Conservation (phyloP, 2,113 vertebrate genomes). For the Lucifuga dentata region DNA sequence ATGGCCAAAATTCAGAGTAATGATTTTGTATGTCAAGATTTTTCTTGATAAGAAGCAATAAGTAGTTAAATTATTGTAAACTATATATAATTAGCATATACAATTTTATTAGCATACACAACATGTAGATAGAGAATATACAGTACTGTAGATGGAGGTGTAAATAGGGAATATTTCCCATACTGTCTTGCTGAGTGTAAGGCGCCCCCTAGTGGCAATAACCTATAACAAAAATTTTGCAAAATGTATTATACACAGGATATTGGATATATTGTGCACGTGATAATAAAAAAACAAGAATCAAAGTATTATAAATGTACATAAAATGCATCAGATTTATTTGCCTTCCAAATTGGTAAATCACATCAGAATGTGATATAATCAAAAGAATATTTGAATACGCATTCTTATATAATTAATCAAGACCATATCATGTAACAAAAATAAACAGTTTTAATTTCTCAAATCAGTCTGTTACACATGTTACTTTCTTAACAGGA, state of each 20-base stretch:
- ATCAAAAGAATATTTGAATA: constrained; percentile 27
- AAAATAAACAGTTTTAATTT: constrained; percentile 41
- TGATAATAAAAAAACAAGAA: constrained; percentile 12
- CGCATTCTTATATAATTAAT: constrained; percentile 18
- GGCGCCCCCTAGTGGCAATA: constrained; percentile 21
- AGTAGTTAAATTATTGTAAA: too few relatives aligned
- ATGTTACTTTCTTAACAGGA: constrained; percentile 34
- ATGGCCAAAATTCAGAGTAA: too few relatives aligned
- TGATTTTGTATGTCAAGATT: too few relatives aligned
- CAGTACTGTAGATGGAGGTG: neutral
- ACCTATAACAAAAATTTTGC: neutral
- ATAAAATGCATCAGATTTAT: constrained; percentile 52
- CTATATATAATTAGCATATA: too few relatives aligned
- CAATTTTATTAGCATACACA: too few relatives aligned
- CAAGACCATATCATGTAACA: constrained; percentile 34
- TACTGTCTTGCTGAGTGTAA: neutral
- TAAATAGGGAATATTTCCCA: neutral
- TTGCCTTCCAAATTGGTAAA: constrained; percentile 18
- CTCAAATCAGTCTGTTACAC: constrained; percentile 5
- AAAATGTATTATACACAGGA: too few relatives aligned
- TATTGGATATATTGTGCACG: neutral
- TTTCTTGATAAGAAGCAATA: too few relatives aligned
- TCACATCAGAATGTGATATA: constrained; percentile 6
- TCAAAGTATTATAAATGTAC: neutral
- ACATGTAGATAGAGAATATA: too few relatives aligned